Evolutionary conservation across 2,113 vertebrate species (phyloP).

Genomic region (Trochalopteron elliotii): DNA sequence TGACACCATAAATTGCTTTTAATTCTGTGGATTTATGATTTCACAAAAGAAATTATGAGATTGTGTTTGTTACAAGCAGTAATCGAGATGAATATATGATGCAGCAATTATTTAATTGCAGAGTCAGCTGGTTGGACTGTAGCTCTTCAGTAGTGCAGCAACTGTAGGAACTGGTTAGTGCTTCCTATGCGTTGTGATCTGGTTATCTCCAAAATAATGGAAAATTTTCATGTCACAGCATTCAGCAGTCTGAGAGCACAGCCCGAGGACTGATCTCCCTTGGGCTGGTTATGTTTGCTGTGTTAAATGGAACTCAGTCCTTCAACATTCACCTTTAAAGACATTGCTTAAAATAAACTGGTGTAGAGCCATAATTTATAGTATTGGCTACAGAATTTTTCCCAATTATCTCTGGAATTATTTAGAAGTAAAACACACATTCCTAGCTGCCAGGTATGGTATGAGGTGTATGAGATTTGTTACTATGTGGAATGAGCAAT

Average conservation of each 20-base stretch:
- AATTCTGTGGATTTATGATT: conserved; percentile 2
- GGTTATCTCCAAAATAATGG: background rate
- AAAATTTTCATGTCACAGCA: background rate
- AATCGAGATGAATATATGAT: background rate
- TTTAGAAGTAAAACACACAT: background rate
- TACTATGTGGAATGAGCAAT: background rate
- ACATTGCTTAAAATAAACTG: background rate
- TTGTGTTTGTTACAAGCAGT: background rate
- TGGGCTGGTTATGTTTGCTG: background rate
- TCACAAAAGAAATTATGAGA: background rate
- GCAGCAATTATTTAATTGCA: background rate
- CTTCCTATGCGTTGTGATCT: background rate
- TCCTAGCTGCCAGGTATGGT: background rate
- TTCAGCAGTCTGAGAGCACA: background rate
- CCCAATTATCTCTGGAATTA: background rate
- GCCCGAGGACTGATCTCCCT: background rate
- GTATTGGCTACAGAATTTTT: background rate
- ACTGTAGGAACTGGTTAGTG: background rate
- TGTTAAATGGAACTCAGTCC: background rate
- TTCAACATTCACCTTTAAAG: background rate
- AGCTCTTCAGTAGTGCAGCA: background rate
- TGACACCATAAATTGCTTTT: conserved; percentile 2
- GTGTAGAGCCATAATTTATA: background rate
- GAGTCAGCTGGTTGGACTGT: background rate
- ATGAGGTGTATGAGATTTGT: background rate